Base-by-base conservation (phyloP, 2,888 invertebrate species). In the Cenopis cana region DNA sequence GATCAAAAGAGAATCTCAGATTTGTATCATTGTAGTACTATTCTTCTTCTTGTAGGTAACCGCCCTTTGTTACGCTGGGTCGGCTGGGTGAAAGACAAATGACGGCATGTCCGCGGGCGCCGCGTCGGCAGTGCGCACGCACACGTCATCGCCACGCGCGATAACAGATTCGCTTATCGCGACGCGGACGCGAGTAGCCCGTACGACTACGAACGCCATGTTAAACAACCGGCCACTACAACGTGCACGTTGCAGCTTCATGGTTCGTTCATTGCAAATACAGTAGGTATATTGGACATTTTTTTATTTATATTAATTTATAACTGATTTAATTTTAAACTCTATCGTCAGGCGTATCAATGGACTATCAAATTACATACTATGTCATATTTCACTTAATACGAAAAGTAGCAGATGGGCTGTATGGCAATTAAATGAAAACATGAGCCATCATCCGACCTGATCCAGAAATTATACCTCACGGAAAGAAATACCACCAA, bases 131-230 rank as follows among this genome's bases (percentile, higher is more conserved):
- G 0, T 0, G 20, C 24, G 11, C 29, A 9, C 6, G 20, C 59
- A 12, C 65, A 49, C 56, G 66, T 66, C 66, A 66, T 17, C 46
- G 38, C 18, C 46, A 56, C 66, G 66, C 54, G 68, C 54, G 41
- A 54, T 54, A 52, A 41, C 20, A 17, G 52, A 29, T 38, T 68
- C 52, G 12, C 52, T 68, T 68, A 68, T 68, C 68, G 33, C 18
- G 38, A 33, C 11, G 11, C 65, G 57, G 36, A 18, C 56, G 36
- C 24, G 50, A 29, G 14, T 50, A 29, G 36, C 24, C 5, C 17
- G 20, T n/a, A n/a, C n/a, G n/a, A n/a, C n/a, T 38, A 38, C 59
- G 17, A 50, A 14, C 41, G 24, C 18, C 49, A 14, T n/a, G 20
- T 11, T 49, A 50, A 49, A 38, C n/a, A 20, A 12, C 41, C 33